Conservation (phyloP, 1,140 invertebrate genomes). For the Calliopsis andreniformis region DNA sequence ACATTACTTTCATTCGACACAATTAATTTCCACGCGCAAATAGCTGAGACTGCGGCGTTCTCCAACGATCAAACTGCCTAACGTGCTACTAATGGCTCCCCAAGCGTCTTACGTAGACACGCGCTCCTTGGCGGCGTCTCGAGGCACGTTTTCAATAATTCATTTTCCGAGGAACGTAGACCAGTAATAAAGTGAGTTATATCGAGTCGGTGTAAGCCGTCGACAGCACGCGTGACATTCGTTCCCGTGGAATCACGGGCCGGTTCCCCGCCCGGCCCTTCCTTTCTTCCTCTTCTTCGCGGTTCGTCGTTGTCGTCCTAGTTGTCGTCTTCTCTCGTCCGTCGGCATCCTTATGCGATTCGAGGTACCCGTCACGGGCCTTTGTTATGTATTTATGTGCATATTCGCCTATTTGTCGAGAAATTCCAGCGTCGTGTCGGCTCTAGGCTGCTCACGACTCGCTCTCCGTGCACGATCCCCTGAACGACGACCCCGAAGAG, state of each 20-base stretch:
- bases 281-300: background rate
- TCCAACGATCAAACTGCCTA: constrained; percentile 2
- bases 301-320: constrained; percentile 10
- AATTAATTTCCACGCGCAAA: no score
- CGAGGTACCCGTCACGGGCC: constrained; percentile 54
- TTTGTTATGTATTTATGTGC: constrained; percentile 76
- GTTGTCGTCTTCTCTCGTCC: constrained; percentile 42
- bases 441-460: constrained; percentile 71
- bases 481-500: constrained; percentile 60
- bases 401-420: constrained; percentile 76
- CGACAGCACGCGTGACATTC: constrained; percentile 46
- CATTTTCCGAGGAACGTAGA: constrained; percentile 32
- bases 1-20: background rate
- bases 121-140: background rate
- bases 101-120: constrained; percentile 8
- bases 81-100: constrained; percentile 29
- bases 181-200: constrained; percentile 61
- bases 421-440: constrained; percentile 72
- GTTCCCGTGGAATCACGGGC: constrained; percentile 47
- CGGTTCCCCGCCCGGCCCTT: background rate
- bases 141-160: constrained; percentile 59
- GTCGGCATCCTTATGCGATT: constrained; percentile 56
- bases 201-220: constrained; percentile 36
- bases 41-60: no score
- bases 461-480: constrained; percentile 69